A percentile compares a stretch with the other conserved stretches of the same genome.
Evolutionary conservation across 2,113 vertebrate species (phyloP).

Genomic region (Prietella phreatophila): DNA sequence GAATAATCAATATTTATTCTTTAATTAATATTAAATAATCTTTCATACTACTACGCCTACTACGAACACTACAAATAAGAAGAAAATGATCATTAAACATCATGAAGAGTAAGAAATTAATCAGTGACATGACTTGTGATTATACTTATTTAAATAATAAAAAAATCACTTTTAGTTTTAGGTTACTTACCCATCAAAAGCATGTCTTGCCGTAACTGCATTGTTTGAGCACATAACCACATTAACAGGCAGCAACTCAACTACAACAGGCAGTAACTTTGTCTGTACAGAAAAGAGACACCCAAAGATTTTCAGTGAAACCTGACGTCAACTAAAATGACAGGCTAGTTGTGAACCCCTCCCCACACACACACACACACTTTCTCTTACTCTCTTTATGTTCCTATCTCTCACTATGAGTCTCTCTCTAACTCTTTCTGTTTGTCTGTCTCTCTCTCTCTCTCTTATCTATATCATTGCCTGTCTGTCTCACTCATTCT

Average conservation of each 20-base stretch:
- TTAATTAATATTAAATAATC: background rate
- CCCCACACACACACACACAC: background rate
- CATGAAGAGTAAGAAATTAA: background rate
- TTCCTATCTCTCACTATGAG: background rate
- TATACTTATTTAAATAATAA: background rate
- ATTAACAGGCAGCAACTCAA: background rate
- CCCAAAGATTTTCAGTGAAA: constrained; percentile 36
- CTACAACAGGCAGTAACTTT: background rate
- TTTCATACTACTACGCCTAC: background rate
- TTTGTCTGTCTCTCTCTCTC: background rate
- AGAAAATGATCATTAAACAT: background rate
- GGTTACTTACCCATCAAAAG: constrained; percentile 35
- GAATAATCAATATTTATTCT: background rate
- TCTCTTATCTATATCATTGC: background rate
- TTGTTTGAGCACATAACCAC: constrained; percentile 43
- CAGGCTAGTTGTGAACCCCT: background rate
- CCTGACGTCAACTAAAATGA: constrained; percentile 12
- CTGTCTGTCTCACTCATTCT: background rate
- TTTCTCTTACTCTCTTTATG: background rate
- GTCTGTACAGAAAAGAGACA: constrained; percentile 23
- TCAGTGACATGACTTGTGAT: background rate
- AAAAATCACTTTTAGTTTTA: background rate
- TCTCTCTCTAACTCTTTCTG: background rate
- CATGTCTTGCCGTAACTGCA: constrained; percentile 29
- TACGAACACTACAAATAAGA: background rate